Conservation (phyloP, 2,888 invertebrate genomes). For the Ochropleura plecta region DNA sequence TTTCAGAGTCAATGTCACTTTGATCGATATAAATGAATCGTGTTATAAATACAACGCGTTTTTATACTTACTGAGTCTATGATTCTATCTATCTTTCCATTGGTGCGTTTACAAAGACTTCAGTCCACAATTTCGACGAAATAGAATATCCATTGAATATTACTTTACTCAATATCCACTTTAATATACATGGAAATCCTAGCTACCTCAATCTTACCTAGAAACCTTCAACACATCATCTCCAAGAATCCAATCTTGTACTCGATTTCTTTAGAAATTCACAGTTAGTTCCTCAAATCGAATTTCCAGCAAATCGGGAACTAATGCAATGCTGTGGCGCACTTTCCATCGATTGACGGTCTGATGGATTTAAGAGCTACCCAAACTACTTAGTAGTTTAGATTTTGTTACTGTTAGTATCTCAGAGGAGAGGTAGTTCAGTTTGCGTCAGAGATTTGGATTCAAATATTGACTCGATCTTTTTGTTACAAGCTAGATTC, state of each 20-base stretch:
- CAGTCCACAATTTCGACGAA: neutral
- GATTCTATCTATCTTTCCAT: neutral
- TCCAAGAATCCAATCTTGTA: slow-evolving; percentile 3
- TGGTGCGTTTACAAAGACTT: neutral
- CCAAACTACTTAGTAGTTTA: slow-evolving; percentile 12
- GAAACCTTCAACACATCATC: slow-evolving; percentile 1
- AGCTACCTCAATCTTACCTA: too few species aligned
- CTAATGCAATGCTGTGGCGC: slow-evolving; percentile 48
- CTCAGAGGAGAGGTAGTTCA: neutral
- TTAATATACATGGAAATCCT: neutral
- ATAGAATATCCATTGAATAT: neutral
- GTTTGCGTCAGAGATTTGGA: neutral
- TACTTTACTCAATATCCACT: neutral
- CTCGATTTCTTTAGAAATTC: slow-evolving; percentile 21
- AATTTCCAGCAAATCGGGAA: slow-evolving; percentile 38
- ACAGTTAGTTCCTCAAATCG: slow-evolving; percentile 28
- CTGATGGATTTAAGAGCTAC: slow-evolving; percentile 18
- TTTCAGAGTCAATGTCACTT: too few species aligned
- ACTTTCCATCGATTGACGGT: slow-evolving; percentile 34
- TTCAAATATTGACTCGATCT: neutral
- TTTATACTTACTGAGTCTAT: neutral
- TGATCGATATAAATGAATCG: too few species aligned
- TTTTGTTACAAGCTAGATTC: neutral
- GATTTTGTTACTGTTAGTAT: slow-evolving; percentile 32
- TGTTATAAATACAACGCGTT: too few species aligned